These are phyloP conservation scores for Varanus salvator DNA, from an alignment of 2,113 vertebrate genomes.

Conservation along the genomic window DNA sequence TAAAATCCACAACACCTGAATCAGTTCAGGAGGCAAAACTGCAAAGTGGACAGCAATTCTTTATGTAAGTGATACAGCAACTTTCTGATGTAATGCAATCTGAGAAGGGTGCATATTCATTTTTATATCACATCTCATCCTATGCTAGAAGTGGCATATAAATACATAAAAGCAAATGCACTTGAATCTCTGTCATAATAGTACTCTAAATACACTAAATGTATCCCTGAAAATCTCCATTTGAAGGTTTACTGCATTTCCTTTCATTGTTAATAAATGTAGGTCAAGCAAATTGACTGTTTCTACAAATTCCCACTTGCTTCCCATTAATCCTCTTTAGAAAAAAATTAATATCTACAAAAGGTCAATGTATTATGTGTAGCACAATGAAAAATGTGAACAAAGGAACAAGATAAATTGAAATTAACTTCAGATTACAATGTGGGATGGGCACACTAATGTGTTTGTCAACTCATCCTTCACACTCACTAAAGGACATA, in stretches of 20 bases:
- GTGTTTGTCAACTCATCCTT: not conserved
- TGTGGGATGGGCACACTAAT: not conserved
- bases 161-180: not conserved
- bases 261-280: not conserved
- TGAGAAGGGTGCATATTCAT: not conserved
- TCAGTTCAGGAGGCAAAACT: not conserved
- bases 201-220: not conserved
- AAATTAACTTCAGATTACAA: not conserved
- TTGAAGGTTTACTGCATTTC: constrained; percentile 11
- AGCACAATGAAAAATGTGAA: not conserved
- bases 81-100: not conserved
- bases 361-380: not conserved
- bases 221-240: constrained; percentile 1
- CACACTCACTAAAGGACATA: not conserved
- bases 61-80: not conserved
- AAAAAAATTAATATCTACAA: not conserved
- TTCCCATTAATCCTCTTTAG: constrained; percentile 15
- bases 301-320: constrained; percentile 12
- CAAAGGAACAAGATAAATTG: constrained; percentile 11
- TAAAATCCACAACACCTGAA: not conserved
- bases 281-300: not conserved
- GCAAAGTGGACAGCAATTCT: not conserved
- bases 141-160: not conserved
- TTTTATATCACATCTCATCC: not conserved
- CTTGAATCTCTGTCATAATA: not conserved